Base-by-base conservation (phyloP, 2,113 vertebrate genomes). In the Fregata magnificens region DNA sequence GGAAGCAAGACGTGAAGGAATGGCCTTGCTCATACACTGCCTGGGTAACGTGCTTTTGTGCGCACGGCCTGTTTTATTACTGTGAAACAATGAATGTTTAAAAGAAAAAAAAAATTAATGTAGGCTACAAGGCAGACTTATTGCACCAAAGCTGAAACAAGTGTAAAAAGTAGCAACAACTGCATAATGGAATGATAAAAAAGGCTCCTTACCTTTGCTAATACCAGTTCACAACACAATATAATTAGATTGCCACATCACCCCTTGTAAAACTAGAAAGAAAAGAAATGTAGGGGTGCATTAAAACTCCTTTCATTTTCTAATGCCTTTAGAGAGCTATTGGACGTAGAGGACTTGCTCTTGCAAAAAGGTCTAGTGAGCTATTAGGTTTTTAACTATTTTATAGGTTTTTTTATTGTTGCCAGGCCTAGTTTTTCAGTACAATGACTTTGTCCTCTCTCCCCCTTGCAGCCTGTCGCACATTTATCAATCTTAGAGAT, bases 361-460 rank as follows among this genome's bases (percentile, higher is more conserved):
- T 94, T 91, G 90, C 88, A 86, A 95, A 97, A 96, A 90, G 86
- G 95, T 97, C 93, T 26, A 88, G 94, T 94, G 96, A 97, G 94
- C 95, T 94, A 82, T 97, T 97, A 95, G 95, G 61, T 84, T 97
- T 97, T 96, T 95, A 97, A 96, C 93, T 96, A 72, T 97, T 97
- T 96, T 96, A 95, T 96, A 82, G 88, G 32, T 13, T 2, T 86
- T 94, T 97, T 97, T 91, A 96, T 93, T 90, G 89, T 93, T 91
- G 78, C 66, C 76, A 97, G 90, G 56, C 62, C 78, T 66, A 80
- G 67, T 90, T 98, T 96, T 90, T 95, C 83, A 97, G 84, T 40
- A 52, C 81, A 91, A 96, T 91, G 93, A 89, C 92, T 97, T 97
- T 96, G 94, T 97, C 86, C 88, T 96, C 69, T 92, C 81, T 96